Evolutionary conservation across 2,888 invertebrate species (phyloP).

Genomic region (Xylota sylvarum): DNA sequence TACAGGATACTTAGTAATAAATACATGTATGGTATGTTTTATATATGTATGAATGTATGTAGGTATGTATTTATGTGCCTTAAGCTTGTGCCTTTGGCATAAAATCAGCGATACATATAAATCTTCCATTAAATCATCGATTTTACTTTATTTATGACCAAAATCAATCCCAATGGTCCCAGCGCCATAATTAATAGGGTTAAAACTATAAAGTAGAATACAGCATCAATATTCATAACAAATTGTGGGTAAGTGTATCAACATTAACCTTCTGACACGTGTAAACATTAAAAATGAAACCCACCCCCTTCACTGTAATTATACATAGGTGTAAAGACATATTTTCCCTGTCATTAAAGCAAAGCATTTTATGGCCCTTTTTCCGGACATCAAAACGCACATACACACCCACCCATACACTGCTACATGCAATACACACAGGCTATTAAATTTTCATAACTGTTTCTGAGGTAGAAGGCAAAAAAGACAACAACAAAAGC

Average conservation of each 20-base stretch:
- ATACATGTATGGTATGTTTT: too few species aligned
- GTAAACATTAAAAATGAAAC: slow-evolving; percentile 60
- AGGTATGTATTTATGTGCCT: too few species aligned
- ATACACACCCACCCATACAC: slow-evolving; percentile 1
- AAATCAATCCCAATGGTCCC: slow-evolving; percentile 5
- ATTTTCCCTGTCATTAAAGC: slow-evolving; percentile 65
- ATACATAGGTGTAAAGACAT: slow-evolving; percentile 62
- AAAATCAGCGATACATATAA: background rate
- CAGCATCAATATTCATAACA: slow-evolving; percentile 23
- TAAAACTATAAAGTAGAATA: background rate
- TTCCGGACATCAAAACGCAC: slow-evolving; percentile 41
- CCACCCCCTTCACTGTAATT: slow-evolving; percentile 50
- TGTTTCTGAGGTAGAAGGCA: slow-evolving; percentile 44
- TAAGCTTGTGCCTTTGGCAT: too few species aligned
- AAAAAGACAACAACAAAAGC: background rate
- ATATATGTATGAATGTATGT: too few species aligned
- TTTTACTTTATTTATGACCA: background rate
- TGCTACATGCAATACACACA: background rate
- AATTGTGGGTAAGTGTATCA: slow-evolving; percentile 47
- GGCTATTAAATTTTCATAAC: slow-evolving; percentile 63
- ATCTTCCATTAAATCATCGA: background rate
- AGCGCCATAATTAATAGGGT: background rate
- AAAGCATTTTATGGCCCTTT: slow-evolving; percentile 63
- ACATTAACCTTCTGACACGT: slow-evolving; percentile 63
- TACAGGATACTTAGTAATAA: too few species aligned